These are phyloP conservation scores for Oryzias melastigma DNA, from an alignment of 2,113 vertebrate species.

Conservation along the genomic window DNA sequence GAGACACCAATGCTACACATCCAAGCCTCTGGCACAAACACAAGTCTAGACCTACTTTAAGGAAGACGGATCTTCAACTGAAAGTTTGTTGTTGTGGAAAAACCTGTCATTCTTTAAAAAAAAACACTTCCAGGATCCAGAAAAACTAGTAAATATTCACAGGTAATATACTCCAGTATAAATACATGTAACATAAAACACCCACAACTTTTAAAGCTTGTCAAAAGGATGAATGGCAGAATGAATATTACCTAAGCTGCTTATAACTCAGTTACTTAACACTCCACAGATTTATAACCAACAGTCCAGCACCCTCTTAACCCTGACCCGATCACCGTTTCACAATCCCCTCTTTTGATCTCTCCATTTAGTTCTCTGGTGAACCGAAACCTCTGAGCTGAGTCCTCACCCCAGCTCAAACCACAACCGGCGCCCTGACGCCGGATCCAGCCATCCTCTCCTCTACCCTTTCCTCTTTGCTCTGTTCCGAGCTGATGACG, in stretches of 20 bases:
- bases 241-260: conserved; percentile 26
- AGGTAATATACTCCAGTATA: too few relatives aligned
- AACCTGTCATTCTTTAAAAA: too few relatives aligned
- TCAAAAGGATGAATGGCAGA: conserved; percentile 7
- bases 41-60: conserved; percentile 8
- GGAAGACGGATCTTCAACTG: neutral
- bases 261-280: conserved; percentile 36
- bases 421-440: conserved; percentile 46
- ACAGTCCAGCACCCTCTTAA: conserved; percentile 37
- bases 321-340: conserved; percentile 41
- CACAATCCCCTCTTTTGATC: conserved; percentile 36
- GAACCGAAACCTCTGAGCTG: conserved; percentile 39
- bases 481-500: conserved; percentile 75
- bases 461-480: conserved; percentile 50
- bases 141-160: neutral
- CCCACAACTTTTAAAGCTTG: conserved; percentile 2
- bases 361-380: conserved; percentile 29
- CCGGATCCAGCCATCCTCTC: conserved; percentile 43
- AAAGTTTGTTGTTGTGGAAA: too few relatives aligned
- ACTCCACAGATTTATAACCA: conserved; percentile 38
- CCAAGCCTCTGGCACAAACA: conserved; percentile 26
- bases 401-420: conserved; percentile 35
- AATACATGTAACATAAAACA: neutral
- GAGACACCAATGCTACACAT: conserved; percentile 26
- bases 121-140: too few relatives aligned